Evolutionary conservation across 2,888 invertebrate genomes (phyloP), one percentile per base, ranked within the genome.

Genomic region (Aphodius sticticus): DNA sequence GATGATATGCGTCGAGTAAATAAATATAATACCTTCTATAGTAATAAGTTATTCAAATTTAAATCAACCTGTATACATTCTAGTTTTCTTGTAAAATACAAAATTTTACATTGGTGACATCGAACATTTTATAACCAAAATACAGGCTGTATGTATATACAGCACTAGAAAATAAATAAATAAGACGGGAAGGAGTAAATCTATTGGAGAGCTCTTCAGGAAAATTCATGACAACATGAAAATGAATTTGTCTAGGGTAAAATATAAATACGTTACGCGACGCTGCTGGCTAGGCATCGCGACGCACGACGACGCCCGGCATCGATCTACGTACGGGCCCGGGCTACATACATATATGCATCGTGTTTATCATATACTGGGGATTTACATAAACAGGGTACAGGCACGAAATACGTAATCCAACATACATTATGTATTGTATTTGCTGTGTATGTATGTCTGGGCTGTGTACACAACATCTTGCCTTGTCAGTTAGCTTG

Each of bases 361-460:
- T 37, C n/a, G 74, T 74, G 74, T 74, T 74, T 74, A 74, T 74
- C 74, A 74, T 74, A 74, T 74, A 74, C 74, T 35, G 74, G 16
- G 14, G 74, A 74, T 74, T 74, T 74, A 74, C 74, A 74, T 74
- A 74, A 74, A 74, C 74, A 74, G 74, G 74, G 74, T 35, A 35
- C 74, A 37, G 74, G 74, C 74, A 74, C 74, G 74, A 74, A 74
- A 74, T 74, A 36, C 74, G 36, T 74, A 74, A 74, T 74, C 74
- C 74, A 74, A 74, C 35, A 74, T 74, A 37, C 74, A 74, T 74
- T 74, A 74, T 74, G 74, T 74, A 74, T 74, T 74, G 74, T 74
- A 74, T 74, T 74, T 74, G 74, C 36, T 71, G 71, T 12, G 74
- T 74, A 36, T n/a, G 74, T 74, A 37, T 37, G 36, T 74, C 74